These are phyloP conservation scores for Tinea pellionella DNA, from an alignment of 2,888 invertebrate genomes.

Conservation along the genomic window DNA sequence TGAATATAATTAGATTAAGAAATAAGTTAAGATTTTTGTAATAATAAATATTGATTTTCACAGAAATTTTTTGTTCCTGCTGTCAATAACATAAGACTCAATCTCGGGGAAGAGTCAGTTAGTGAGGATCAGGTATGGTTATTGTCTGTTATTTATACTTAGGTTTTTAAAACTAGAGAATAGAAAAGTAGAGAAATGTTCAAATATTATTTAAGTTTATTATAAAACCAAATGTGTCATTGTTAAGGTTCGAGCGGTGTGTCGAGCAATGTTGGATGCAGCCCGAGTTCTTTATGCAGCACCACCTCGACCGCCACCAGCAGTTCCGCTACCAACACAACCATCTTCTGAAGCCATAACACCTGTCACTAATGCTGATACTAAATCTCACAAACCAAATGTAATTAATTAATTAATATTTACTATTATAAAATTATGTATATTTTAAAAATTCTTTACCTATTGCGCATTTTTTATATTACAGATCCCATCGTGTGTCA, in stretches of 20 bases:
- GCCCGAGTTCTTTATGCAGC: slow-evolving; percentile 77
- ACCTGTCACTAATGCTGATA: slow-evolving; percentile 63
- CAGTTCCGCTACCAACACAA: slow-evolving; percentile 20
- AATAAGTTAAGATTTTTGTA: no score
- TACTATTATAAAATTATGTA: no score
- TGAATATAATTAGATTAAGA: slow-evolving; percentile 33
- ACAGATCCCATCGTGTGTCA: slow-evolving; percentile 66
- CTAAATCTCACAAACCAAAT: slow-evolving; percentile 42
- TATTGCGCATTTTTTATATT: slow-evolving; percentile 21
- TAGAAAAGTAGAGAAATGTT: no score
- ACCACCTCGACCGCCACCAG: slow-evolving; percentile 51
- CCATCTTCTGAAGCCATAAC: slow-evolving; percentile 67
- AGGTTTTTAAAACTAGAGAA: slow-evolving; percentile 16
- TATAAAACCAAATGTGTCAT: no score
- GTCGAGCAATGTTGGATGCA: slow-evolving; percentile 82
- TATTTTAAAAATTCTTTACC: no score
- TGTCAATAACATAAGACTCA: slow-evolving; percentile 79
- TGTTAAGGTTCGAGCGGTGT: slow-evolving; percentile 71
- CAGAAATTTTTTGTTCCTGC: slow-evolving; percentile 86
- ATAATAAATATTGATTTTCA: no score
- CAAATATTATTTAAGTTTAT: background rate
- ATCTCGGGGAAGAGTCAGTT: slow-evolving; percentile 80
- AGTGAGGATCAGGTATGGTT: slow-evolving; percentile 75
- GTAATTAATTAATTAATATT: slow-evolving; percentile 21
- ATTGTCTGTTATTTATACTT: slow-evolving; percentile 21